Evolutionary conservation across 1,140 invertebrate genomes (phyloP).

Genomic region (Sminthurides bifidus): DNA sequence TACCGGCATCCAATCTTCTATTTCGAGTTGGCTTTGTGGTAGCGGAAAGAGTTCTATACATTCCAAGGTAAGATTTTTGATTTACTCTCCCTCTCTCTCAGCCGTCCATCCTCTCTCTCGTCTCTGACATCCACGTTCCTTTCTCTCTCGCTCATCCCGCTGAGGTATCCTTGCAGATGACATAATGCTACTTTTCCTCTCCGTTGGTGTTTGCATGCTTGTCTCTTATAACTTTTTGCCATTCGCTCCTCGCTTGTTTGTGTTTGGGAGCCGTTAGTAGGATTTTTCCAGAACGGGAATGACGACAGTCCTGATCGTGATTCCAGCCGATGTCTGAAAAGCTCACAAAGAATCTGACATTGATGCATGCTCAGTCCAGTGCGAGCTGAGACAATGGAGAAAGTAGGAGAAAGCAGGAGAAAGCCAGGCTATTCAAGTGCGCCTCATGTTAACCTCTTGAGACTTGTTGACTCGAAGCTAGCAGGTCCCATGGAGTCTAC

Average conservation of each 20-base stretch:
- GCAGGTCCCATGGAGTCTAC: slow-evolving; percentile 10
- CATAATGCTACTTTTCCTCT: not conserved
- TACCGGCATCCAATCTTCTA: slow-evolving; percentile 82
- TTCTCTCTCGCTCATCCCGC: not conserved
- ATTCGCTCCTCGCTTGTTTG: no score
- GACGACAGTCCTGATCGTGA: not conserved
- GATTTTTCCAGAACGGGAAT: not conserved
- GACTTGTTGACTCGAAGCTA: slow-evolving; percentile 23
- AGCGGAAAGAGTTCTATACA: slow-evolving; percentile 76
- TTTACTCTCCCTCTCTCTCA: no score
- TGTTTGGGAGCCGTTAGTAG: no score
- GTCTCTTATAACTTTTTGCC: no score
- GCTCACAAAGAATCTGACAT: no score
- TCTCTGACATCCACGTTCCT: not conserved
- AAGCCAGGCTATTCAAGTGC: not conserved
- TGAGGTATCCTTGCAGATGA: not conserved
- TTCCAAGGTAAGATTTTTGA: slow-evolving; percentile 74
- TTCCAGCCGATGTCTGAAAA: not conserved
- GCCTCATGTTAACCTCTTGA: slow-evolving; percentile 4
- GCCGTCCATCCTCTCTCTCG: not conserved
- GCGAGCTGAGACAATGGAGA: not conserved
- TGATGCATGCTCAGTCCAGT: not conserved
- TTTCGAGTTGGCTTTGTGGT: slow-evolving; percentile 83
- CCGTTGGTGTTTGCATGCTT: no score
- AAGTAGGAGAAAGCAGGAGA: not conserved